Evolutionary conservation across 2,113 vertebrate species (phyloP).

Genomic region (Phaethon lepturus): DNA sequence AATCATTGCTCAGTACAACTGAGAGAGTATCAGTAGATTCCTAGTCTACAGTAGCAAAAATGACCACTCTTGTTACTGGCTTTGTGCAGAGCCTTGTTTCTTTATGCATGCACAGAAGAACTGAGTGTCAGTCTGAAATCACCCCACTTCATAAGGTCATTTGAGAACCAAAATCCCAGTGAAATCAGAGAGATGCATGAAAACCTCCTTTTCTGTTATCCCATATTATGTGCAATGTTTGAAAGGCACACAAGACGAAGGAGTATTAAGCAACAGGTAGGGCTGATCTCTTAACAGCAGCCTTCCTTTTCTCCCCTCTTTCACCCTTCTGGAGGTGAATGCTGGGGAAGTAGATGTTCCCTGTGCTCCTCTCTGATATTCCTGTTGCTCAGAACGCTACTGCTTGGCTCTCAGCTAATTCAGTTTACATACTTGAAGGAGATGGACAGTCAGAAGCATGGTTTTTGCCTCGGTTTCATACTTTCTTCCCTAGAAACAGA

Average conservation of each 20-base stretch:
- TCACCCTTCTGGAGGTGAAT: background rate
- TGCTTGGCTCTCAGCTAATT: background rate
- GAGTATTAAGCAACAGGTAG: background rate
- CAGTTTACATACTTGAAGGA: background rate
- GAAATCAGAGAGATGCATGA: background rate
- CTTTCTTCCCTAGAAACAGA: background rate
- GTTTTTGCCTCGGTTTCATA: background rate
- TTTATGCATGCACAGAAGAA: background rate
- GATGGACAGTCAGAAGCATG: background rate
- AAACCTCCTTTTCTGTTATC: background rate
- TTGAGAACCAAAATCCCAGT: background rate
- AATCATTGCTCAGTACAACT: background rate
- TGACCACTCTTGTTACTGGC: rapidly evolving
- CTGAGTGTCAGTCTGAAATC: background rate
- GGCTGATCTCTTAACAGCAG: background rate
- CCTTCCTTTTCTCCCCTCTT: background rate
- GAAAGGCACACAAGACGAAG: background rate
- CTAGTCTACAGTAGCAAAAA: background rate
- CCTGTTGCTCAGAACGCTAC: background rate
- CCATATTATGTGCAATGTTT: rapidly evolving
- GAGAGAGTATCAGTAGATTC: background rate
- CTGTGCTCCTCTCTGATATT: background rate
- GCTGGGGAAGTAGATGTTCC: background rate
- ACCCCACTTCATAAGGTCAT: background rate
- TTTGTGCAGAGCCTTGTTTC: background rate